phyloP scores from a whole-genome alignment of 2,797 vertebrate species.

The Staurois parvus region DNA sequence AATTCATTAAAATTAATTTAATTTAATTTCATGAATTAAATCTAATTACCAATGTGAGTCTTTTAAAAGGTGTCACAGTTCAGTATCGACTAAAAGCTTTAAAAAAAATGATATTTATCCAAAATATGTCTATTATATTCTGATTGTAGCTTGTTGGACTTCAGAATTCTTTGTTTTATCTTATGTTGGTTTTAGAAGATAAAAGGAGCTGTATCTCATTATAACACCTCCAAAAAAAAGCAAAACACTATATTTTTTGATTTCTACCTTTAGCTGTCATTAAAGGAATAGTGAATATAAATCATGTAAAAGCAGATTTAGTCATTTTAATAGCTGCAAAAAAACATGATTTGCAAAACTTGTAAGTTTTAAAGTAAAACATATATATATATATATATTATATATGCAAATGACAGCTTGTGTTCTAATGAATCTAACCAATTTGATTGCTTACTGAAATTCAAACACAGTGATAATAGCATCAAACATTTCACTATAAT shows the following conservation, averaged over 20 bases:
- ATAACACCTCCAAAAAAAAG: constrained; percentile 7
- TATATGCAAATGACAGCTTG: too few species aligned
- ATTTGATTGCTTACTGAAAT: not conserved
- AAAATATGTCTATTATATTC: constrained; percentile 36
- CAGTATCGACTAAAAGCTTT: constrained; percentile 24
- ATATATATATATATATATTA: not conserved
- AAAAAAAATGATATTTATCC: not conserved
- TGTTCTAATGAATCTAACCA: constrained; percentile 14
- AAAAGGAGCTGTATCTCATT: constrained; percentile 47
- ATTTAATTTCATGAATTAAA: too few species aligned
- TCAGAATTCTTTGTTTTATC: constrained; percentile 27
- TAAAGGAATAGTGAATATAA: constrained; percentile 14
- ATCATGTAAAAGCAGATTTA: constrained; percentile 13
- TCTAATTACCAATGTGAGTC: not conserved
- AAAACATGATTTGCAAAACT: constrained; percentile 17
- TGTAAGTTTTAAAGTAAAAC: not conserved
- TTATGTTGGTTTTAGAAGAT: constrained; percentile 45
- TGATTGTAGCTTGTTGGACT: constrained; percentile 41
- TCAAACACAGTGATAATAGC: not conserved
- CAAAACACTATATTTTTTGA: constrained; percentile 43
- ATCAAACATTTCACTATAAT: not conserved
- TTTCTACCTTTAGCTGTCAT: constrained; percentile 49
- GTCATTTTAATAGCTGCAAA: constrained; percentile 30
- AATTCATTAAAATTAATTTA: not conserved
- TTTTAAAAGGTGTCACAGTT: constrained; percentile 27